Conservation (phyloP, 2,888 invertebrate species). For the Azorinus chamasolen region DNA sequence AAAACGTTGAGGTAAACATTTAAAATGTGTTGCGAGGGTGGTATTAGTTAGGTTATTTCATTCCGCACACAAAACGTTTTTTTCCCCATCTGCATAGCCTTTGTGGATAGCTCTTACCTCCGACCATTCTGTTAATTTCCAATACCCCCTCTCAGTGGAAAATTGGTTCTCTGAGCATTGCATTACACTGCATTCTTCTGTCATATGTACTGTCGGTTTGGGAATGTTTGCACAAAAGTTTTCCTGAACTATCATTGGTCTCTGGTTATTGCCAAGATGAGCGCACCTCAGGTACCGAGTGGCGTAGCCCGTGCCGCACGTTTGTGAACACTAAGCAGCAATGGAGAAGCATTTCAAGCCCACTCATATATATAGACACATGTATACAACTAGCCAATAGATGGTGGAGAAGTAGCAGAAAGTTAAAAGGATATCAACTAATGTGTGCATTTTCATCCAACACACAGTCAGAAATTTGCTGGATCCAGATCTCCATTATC, state of each 20-base stretch:
- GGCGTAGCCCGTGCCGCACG: conserved; percentile 72
- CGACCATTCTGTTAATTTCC: conserved; percentile 69
- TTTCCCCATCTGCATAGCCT: background rate
- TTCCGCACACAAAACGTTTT: too few species aligned
- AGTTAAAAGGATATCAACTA: too few species aligned
- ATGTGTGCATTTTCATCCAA: too few species aligned
- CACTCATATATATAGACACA: too few species aligned
- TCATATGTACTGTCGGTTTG: conserved; percentile 64
- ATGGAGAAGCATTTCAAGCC: conserved; percentile 39
- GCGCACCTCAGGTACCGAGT: conserved; percentile 71
- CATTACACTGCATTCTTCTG: conserved; percentile 67
- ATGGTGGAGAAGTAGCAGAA: too few species aligned
- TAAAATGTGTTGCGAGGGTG: too few species aligned
- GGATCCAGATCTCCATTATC: too few species aligned
- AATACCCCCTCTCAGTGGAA: conserved; percentile 36
- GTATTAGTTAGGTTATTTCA: too few species aligned
- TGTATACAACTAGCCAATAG: too few species aligned
- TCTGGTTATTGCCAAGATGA: conserved; percentile 46
- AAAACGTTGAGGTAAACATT: too few species aligned
- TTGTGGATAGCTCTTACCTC: conserved; percentile 63
- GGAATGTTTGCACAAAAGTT: conserved; percentile 60
- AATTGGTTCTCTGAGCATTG: conserved; percentile 45
- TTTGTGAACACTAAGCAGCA: conserved; percentile 77
- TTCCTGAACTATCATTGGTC: conserved; percentile 55
- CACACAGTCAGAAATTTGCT: too few species aligned